These are phyloP conservation scores for Ornithoptera priamus DNA, from an alignment of 2,888 invertebrate species.

Conservation along the genomic window DNA sequence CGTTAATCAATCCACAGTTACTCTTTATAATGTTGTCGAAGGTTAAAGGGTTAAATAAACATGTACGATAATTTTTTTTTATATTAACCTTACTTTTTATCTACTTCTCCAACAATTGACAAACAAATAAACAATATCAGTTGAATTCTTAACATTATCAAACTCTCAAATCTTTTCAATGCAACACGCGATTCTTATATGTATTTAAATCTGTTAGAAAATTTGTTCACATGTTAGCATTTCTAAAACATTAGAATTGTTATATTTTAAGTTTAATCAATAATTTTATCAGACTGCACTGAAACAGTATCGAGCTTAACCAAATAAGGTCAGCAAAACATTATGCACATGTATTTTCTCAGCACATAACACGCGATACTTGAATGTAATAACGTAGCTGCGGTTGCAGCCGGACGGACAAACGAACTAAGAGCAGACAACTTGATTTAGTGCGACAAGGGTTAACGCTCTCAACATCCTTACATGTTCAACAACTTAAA, in stretches of 20 bases:
- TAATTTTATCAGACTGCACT: neutral
- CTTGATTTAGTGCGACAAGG: slow-evolving; percentile 63
- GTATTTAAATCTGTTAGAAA: neutral
- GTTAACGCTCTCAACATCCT: slow-evolving; percentile 46
- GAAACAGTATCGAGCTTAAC: neutral
- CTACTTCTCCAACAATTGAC: neutral
- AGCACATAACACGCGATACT: slow-evolving; percentile 3
- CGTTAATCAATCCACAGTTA: slow-evolving; percentile 6
- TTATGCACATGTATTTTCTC: neutral
- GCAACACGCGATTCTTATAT: no score
- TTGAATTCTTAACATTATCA: no score
- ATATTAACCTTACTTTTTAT: neutral
- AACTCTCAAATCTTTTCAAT: no score
- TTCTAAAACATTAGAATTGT: neutral
- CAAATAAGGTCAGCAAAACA: slow-evolving; percentile 8
- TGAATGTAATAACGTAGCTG: slow-evolving; percentile 16
- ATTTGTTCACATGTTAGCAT: neutral
- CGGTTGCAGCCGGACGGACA: slow-evolving; percentile 45
- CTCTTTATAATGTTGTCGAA: slow-evolving; percentile 1
- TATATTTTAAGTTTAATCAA: neutral
- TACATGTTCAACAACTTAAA: slow-evolving; percentile 22
- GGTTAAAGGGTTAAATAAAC: neutral
- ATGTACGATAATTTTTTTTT: neutral
- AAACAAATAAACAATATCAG: neutral
- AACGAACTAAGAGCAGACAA: slow-evolving; percentile 60